Conservation (phyloP, 2,113 vertebrate genomes). For the Bos javanicus region DNA sequence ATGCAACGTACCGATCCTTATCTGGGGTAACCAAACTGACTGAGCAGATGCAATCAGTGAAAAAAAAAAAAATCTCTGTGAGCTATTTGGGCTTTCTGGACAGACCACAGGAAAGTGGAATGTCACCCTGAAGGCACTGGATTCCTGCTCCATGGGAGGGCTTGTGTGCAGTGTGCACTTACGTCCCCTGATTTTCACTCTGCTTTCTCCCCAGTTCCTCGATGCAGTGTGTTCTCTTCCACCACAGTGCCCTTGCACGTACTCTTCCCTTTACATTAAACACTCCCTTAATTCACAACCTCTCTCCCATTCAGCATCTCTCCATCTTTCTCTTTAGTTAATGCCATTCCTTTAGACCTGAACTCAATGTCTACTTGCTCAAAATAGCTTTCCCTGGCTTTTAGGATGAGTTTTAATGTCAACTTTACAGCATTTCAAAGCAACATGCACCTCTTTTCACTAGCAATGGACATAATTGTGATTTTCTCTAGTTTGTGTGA, state of each 20-base stretch:
- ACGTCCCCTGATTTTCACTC: background rate
- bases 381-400: background rate
- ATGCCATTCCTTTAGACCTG: background rate
- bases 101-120: constrained; percentile 93
- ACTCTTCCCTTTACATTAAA: background rate
- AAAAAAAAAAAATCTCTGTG: constrained; percentile 86
- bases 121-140: background rate
- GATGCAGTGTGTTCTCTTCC: background rate
- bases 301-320: too few relatives aligned
- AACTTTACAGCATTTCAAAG: background rate
- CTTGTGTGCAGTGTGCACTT: too few relatives aligned
- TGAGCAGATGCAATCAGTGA: constrained; percentile 95
- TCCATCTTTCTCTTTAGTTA: background rate
- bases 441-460: background rate
- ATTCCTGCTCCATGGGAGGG: background rate
- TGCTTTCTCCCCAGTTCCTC: background rate
- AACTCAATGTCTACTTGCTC: background rate
- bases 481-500: background rate
- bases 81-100: constrained; percentile 93
- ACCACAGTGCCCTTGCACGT: background rate
- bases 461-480: background rate
- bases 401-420: background rate
- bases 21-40: constrained; percentile 98
- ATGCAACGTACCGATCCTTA: constrained; percentile 94
- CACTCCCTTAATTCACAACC: background rate